phyloP scores from a whole-genome alignment of 2,113 vertebrate genomes.

The Oplegnathus fasciatus region DNA sequence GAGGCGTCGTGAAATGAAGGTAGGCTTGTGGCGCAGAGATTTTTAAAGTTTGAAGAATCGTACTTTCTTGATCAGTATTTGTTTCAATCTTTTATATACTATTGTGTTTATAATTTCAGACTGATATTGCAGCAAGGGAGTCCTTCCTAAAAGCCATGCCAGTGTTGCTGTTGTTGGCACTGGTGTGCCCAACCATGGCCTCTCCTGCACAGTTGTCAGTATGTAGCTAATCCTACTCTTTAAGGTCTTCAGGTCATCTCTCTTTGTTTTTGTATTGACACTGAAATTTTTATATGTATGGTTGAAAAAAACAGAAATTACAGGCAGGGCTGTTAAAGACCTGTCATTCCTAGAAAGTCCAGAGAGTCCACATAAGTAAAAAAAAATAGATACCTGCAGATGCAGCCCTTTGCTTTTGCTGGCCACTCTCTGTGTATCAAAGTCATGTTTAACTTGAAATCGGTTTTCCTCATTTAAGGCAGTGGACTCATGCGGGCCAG shows the following conservation, averaged over 20 bases:
- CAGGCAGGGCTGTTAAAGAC: background rate
- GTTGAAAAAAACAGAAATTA: background rate
- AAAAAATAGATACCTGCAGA: background rate
- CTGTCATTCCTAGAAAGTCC: background rate
- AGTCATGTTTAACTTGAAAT: background rate
- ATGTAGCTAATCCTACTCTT: conserved; percentile 58
- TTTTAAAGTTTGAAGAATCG: background rate
- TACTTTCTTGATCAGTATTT: background rate
- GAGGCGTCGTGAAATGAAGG: conserved; percentile 58
- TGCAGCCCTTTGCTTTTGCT: background rate
- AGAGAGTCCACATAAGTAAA: background rate
- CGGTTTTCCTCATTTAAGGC: conserved; percentile 33
- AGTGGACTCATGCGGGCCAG: conserved; percentile 80
- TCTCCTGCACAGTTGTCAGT: conserved; percentile 78
- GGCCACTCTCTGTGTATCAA: background rate
- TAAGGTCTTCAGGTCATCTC: background rate
- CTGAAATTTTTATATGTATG: background rate
- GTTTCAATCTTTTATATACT: background rate
- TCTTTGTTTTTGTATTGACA: background rate
- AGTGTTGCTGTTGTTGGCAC: conserved; percentile 76
- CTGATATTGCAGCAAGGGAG: background rate
- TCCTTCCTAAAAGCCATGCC: conserved; percentile 45
- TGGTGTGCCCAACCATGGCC: conserved; percentile 70
- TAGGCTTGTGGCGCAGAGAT: conserved; percentile 40
- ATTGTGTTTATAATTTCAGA: conserved; percentile 47